Evolutionary conservation across 2,888 invertebrate genomes (phyloP), one percentile per base, ranked within the genome.

Genomic region (Epiblema foenella): DNA sequence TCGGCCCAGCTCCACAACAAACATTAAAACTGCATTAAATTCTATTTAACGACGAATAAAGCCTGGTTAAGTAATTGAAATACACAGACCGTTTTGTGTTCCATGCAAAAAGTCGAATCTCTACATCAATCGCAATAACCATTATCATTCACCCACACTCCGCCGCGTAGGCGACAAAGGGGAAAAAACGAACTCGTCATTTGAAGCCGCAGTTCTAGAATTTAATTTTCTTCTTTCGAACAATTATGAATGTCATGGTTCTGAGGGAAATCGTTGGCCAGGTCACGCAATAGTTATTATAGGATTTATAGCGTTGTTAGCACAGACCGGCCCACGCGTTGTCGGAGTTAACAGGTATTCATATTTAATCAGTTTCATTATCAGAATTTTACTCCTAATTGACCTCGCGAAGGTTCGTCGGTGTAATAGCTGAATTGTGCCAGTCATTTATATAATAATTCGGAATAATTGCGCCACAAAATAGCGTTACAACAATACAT

Each of bases 11-110:
- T 88, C 84, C 84, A 83, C 83, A 85, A 83, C 85, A 81, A 85
- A 86, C 89, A 91, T 91, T 90, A 90, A 91, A 91, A 89, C 81
- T 85, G 86, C 89, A 91, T 91, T 89, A 90, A 88, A 89, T 85
- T 88, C 83, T 86, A 88, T 90, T 91, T 88, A 88, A 84, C 85
- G 81, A 79, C 81, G 78, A 78, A 85, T 84, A 85, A 82, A 86
- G 81, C 78, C 84, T 83, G 80, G 83, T 85, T 88, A 83, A 84
- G 85, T 85, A 86, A 88, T 87, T 87, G 85, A 85, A 87, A 86
- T 70, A 68, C 63, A 72, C 63, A 62, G 84, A 84, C 79, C 76
- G 68, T 77, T 82, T 83, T 83, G 83, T 87, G 84, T 75, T 82
- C 80, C 84, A 84, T 83, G 83, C 78, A 77, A 83, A 85, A 83